Percentiles rank a stretch among this genome's conserved stretches.
Evolutionary conservation across 1,140 invertebrate species (phyloP).

Genomic region (Eubasilissa regina): DNA sequence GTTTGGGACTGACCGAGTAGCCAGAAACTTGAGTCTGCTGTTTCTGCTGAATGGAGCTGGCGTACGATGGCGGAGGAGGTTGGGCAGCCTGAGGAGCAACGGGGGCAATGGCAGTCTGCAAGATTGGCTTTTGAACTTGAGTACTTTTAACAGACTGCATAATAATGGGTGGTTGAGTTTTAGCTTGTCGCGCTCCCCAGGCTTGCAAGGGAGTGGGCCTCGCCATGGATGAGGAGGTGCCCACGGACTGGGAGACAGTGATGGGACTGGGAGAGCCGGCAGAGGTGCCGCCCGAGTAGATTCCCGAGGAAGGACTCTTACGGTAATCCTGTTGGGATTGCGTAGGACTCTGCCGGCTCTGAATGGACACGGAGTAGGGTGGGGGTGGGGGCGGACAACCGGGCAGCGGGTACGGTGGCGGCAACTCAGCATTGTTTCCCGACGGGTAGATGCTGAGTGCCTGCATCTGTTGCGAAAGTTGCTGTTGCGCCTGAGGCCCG

Average conservation of each 20-base stretch:
- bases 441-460: conserved; percentile 86
- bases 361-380: conserved; percentile 88
- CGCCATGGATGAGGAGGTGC: conserved; percentile 77
- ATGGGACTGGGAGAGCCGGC: conserved; percentile 87
- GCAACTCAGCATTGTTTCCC: conserved; percentile 77
- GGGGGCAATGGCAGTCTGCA: conserved; percentile 94
- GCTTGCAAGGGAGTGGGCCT: conserved; percentile 83
- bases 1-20: conserved; percentile 72
- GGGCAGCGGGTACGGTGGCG: conserved; percentile 84
- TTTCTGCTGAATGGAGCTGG: conserved; percentile 85
- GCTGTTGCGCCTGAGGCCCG: conserved; percentile 86
- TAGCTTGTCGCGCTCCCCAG: conserved; percentile 86
- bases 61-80: conserved; percentile 84
- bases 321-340: conserved; percentile 85
- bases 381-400: conserved; percentile 82
- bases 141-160: conserved; percentile 97
- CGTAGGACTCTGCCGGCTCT: conserved; percentile 89
- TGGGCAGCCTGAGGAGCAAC: conserved; percentile 79
- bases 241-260: conserved; percentile 77
- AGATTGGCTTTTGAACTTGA: conserved; percentile 92
- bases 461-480: conserved; percentile 89
- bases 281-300: conserved; percentile 85
- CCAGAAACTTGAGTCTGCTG: conserved; percentile 71
- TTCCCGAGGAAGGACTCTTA: conserved; percentile 84
- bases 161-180: conserved; percentile 92